phyloP scores from a whole-genome alignment of 2,113 vertebrate species.

The Carassius auratus region DNA sequence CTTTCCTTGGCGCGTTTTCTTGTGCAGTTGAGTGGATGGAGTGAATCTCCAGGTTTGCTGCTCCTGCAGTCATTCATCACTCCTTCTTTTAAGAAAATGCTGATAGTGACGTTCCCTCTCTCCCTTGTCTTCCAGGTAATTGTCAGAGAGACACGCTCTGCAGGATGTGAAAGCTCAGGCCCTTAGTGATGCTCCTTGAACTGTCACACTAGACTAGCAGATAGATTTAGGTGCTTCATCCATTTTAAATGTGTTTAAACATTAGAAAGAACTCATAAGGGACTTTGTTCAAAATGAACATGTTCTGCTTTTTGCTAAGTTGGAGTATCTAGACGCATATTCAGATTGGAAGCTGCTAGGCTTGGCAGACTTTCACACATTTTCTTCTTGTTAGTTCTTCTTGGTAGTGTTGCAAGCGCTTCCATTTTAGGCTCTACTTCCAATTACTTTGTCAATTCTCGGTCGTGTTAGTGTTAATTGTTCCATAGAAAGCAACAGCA shows the following conservation, averaged over 20 bases:
- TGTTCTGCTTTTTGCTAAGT: neutral
- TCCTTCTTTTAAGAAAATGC: slow-evolving; percentile 15
- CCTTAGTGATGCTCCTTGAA: slow-evolving; percentile 2
- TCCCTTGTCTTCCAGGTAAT: slow-evolving; percentile 2
- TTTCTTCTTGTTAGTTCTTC: neutral
- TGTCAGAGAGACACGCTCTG: neutral
- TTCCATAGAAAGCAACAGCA: neutral
- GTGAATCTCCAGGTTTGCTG: slow-evolving; percentile 1
- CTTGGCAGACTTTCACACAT: neutral
- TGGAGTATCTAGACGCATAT: neutral
- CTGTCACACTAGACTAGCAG: slow-evolving; percentile 15
- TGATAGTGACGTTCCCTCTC: neutral
- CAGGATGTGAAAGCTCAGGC: slow-evolving; percentile 15
- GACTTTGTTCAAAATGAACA: neutral
- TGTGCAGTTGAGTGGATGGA: neutral
- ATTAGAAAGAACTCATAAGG: neutral
- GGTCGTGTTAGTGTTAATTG: too few relatives aligned
- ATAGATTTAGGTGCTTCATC: slow-evolving; percentile 38
- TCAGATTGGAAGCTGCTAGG: neutral
- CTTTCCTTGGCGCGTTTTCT: neutral
- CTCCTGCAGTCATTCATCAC: neutral
- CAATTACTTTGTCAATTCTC: too few relatives aligned
- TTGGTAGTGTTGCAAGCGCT: neutral
- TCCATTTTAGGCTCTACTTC: too few relatives aligned
- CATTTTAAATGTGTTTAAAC: slow-evolving; percentile 32